phyloP scores from a whole-genome alignment of 2,888 invertebrate genomes.

The Calameuta pallipes region DNA sequence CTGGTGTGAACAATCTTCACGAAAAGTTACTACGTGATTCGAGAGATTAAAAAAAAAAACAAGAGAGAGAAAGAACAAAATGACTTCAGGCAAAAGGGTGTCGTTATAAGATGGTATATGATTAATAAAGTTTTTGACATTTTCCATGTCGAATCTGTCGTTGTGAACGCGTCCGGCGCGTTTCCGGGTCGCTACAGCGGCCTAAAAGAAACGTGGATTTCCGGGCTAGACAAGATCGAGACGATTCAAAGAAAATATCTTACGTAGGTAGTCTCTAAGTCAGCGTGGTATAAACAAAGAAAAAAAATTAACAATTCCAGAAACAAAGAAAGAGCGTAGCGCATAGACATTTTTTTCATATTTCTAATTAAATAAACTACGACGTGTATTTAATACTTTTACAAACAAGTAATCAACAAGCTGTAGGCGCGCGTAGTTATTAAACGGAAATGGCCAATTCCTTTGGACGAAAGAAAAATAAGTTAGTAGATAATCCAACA shows the following conservation, averaged over 20 bases:
- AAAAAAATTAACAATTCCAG: not conserved
- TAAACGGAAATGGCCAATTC: not conserved
- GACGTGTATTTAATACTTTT: constrained; percentile 59
- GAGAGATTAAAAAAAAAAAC: not conserved
- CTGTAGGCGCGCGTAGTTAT: not conserved
- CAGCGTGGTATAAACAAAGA: not conserved
- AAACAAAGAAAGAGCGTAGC: not conserved
- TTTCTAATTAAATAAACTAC: constrained; percentile 37
- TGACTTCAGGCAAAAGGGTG: not conserved
- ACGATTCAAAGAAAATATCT: not conserved
- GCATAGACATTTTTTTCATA: constrained; percentile 21
- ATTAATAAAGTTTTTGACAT: not conserved
- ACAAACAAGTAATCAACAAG: constrained; percentile 29
- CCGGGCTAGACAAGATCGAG: not conserved
- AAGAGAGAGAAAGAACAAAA: not conserved
- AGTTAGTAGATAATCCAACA: constrained; percentile 7
- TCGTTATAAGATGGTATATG: not conserved
- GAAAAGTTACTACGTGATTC: not conserved
- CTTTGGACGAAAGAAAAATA: not conserved
- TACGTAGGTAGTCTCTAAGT: not conserved
- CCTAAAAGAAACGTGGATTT: not conserved
- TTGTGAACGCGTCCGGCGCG: not conserved
- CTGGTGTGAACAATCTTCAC: not conserved
- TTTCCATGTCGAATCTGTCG: not conserved
- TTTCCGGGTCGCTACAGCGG: not conserved